These are phyloP conservation scores for Lytechinus pictus DNA, from an alignment of 35 echinoderm and acorn worm genomes.

Conservation along the genomic window DNA sequence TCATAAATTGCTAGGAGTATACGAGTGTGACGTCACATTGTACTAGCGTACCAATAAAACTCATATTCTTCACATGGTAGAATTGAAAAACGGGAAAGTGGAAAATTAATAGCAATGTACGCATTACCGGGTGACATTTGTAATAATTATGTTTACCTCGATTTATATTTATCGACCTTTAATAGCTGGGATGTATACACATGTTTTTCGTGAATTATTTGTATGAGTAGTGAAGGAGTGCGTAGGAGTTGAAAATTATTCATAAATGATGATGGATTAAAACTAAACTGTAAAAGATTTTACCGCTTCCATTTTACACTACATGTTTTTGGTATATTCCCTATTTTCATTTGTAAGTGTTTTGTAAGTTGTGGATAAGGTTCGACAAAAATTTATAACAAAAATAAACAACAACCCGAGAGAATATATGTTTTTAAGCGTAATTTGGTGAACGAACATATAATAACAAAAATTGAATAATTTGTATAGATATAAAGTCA, in stretches of 20 bases:
- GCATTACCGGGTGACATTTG: not conserved
- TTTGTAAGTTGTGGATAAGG: too few relatives aligned
- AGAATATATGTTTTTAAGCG: too few relatives aligned
- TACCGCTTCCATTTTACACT: too few relatives aligned
- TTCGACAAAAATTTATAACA: too few relatives aligned
- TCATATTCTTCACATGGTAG: not conserved
- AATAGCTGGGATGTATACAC: not conserved
- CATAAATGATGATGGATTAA: too few relatives aligned
- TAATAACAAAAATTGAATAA: too few relatives aligned
- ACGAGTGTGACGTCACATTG: not conserved
- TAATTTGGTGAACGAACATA: too few relatives aligned
- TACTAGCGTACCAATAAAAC: not conserved
- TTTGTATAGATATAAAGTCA: too few relatives aligned
- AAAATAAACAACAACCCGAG: too few relatives aligned
- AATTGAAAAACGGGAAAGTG: not conserved
- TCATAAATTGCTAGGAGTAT: not conserved
- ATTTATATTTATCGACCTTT: not conserved
- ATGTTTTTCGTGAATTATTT: not conserved
- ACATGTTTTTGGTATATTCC: too few relatives aligned
- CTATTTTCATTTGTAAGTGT: too few relatives aligned
- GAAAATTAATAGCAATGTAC: constrained; percentile 13
- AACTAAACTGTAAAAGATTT: too few relatives aligned
- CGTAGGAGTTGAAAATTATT: not conserved
- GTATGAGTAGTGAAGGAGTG: not conserved
- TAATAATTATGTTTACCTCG: not conserved